Conservation (phyloP, 2,888 invertebrate species). For the Galeopsomyia nigrocyanea region DNA sequence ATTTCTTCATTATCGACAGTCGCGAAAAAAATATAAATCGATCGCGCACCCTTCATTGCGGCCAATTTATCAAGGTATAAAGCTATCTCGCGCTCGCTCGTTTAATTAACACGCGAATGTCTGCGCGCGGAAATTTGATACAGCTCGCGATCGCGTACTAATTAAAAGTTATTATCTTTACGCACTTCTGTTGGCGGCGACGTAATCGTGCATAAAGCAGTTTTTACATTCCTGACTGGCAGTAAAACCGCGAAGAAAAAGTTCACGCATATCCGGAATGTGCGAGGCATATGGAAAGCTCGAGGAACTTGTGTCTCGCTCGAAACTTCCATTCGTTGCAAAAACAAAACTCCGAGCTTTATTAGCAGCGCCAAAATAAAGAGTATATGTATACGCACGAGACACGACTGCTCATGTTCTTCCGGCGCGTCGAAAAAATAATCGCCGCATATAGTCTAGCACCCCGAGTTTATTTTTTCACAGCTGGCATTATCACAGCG, state of each 20-base stretch:
- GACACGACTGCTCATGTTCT: no score
- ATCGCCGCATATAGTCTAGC: no score
- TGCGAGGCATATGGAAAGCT: conserved; percentile 9
- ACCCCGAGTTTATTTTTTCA: no score
- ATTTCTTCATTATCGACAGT: no score
- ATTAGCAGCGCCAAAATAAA: no score
- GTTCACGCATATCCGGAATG: not conserved
- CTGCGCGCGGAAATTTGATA: conserved; percentile 22
- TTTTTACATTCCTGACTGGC: conserved; percentile 9
- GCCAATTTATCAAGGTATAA: conserved; percentile 23
- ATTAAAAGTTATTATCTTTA: conserved; percentile 23
- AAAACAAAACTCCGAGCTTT: conserved; percentile 26
- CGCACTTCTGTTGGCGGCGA: conserved; percentile 18
- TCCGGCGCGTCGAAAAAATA: no score
- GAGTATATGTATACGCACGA: no score
- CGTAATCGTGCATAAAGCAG: conserved; percentile 35
- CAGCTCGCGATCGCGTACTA: conserved; percentile 18
- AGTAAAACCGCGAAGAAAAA: conserved; percentile 33
- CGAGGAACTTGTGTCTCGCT: not conserved
- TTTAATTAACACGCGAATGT: conserved; percentile 27
- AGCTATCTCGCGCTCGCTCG: not conserved
- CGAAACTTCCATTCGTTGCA: conserved; percentile 37
- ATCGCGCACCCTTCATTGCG: no score
- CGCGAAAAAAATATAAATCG: no score
- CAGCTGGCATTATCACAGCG: no score